Evolutionary conservation across 2,113 vertebrate genomes (phyloP), one percentile per base, ranked within the genome.

Genomic region (Calyptommatus sinebrachiatus): DNA sequence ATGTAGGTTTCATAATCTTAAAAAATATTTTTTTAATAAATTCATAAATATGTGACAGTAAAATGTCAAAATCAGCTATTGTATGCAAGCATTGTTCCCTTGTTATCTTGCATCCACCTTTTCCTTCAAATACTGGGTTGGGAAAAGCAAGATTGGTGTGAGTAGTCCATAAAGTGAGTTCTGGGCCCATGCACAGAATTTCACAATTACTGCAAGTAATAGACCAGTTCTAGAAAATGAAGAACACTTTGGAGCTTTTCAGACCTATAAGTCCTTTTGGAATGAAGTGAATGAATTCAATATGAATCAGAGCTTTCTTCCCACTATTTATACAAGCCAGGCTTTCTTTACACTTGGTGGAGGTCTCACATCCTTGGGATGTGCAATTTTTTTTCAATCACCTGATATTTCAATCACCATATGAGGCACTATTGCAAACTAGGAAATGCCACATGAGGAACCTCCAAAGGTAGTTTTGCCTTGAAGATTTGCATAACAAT

Each of bases 21-120:
- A 92, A 92, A 93, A 93, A 93, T 90, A 89, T 86, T 85, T 90
- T 81, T 72, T 63, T 90, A 87, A 91, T 89, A 91, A 93, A 91
- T 90, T 87, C 90, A 93, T 92, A 93, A 93, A 92, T 93, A 93
- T 85, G 87, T 87, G 87, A 90, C 89, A 63, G 76, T 90, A 90
- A 91, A 88, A 75, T 89, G 91, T 92, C 89, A 93, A 90, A 92
- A 89, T 84, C 88, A 74, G 88, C 82, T 29, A 0, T 81, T 87
- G 84, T 88, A 89, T 81, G 86, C 86, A 89, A 91, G 87, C 84
- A 87, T 89, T 76, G 84, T 86, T 89, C 85, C 84, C 86, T 90
- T 89, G 66, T 82, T 71, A 86, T 83, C 81, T 88, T 82, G 50
- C 71, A 82, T 80, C 81, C 77, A 84, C 87, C 83, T 53, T 22